phyloP scores from a whole-genome alignment of 1,140 invertebrate genomes.

The Caenorhabditis remanei region DNA sequence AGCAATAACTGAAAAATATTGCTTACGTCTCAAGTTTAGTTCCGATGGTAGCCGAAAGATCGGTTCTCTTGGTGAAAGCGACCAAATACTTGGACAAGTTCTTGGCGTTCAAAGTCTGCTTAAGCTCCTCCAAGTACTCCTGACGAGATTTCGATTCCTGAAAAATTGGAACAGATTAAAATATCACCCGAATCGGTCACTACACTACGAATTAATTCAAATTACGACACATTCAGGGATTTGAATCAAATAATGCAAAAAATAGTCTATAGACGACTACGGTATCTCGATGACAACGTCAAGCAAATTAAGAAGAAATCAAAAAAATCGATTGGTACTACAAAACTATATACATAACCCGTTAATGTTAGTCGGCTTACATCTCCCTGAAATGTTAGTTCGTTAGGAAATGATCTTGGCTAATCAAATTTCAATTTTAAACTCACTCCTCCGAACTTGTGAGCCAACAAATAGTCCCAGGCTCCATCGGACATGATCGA shows the following conservation, averaged over 20 bases:
- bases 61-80: conserved; percentile 75
- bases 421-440: background rate
- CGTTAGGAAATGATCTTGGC: background rate
- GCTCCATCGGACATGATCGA: conserved; percentile 84
- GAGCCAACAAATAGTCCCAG: conserved; percentile 87
- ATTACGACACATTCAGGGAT: background rate
- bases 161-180: background rate
- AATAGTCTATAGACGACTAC: background rate
- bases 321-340: background rate
- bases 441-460: conserved; percentile 92
- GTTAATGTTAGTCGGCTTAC: background rate
- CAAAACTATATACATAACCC: background rate
- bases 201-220: conserved; percentile 5
- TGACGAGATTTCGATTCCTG: conserved; percentile 79
- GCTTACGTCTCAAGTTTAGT: conserved; percentile 75
- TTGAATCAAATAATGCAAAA: background rate
- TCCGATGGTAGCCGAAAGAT: conserved; percentile 75
- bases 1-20: background rate
- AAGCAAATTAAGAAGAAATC: background rate
- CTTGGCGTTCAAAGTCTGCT: conserved; percentile 86
- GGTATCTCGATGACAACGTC: background rate
- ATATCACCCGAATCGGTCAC: background rate
- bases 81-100: conserved; percentile 82
- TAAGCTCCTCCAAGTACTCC: conserved; percentile 85
- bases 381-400: conserved; percentile 23